Percentiles rank a stretch among this genome's conserved stretches.
phyloP scores from a whole-genome alignment of 1,140 invertebrate genomes.

The Nautilus pompilius region DNA sequence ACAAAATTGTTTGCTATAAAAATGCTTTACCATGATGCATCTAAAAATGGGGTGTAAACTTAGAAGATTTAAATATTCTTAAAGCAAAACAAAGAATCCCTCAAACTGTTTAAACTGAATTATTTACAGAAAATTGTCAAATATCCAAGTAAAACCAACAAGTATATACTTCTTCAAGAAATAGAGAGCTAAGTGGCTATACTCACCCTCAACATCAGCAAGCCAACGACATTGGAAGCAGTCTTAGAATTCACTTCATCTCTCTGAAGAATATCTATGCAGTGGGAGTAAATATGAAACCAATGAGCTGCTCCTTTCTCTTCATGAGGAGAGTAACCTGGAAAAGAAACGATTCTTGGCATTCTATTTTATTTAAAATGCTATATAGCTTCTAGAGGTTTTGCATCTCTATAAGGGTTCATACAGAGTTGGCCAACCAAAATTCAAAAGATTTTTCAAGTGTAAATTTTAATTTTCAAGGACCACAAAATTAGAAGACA shows the following conservation, averaged over 20 bases:
- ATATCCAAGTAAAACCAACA: too few relatives aligned
- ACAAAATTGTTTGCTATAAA: neutral
- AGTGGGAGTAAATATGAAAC: constrained; percentile 30
- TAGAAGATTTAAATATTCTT: too few relatives aligned
- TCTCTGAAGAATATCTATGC: constrained; percentile 38
- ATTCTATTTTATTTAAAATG: too few relatives aligned
- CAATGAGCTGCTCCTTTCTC: constrained; percentile 7
- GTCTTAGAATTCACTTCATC: constrained; percentile 43
- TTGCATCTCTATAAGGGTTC: neutral
- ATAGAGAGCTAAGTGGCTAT: too few relatives aligned
- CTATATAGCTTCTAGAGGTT: neutral
- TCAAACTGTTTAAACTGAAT: too few relatives aligned
- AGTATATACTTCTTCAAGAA: too few relatives aligned
- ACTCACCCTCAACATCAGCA: constrained; percentile 44
- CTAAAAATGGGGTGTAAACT: neutral
- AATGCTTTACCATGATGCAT: neutral
- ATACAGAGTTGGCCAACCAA: too few relatives aligned
- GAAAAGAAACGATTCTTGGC: constrained; percentile 2
- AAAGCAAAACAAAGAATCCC: too few relatives aligned
- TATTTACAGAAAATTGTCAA: too few relatives aligned
- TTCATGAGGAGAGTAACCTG: constrained; percentile 13
- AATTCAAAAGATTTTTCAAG: too few relatives aligned
- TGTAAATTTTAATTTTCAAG: too few relatives aligned
- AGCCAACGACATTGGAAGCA: constrained; percentile 37
- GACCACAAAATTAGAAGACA: neutral